Base-by-base conservation (phyloP, 2,797 vertebrate genomes). In the Anguilla marmorata region DNA sequence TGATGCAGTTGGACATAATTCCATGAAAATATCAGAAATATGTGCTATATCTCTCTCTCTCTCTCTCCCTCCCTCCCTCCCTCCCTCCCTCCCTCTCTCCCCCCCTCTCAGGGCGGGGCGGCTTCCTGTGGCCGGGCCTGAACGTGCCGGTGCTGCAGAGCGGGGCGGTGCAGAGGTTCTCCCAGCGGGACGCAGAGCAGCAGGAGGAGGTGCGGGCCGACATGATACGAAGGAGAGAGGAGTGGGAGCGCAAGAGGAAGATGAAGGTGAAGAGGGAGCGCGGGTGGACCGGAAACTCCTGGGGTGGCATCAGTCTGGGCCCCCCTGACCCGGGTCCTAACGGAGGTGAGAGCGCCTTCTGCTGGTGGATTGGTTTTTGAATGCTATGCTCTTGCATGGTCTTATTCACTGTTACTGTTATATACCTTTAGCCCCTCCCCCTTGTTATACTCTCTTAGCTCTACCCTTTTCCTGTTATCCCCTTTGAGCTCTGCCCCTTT, bases 51-150 rank as follows among this genome's bases (percentile, higher is more conserved):
- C 12, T 86, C 41, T 37, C 24, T 63, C 21, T 0, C 58, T 63
- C 19, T 63, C 58, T 63, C 45, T 14, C 5, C 0, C 19, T 54
- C 30, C 54, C 0, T 74, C 6, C 33, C 2, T 58, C 0, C 27
- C n/a, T 7, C 76, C 45, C 33, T 80, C 79, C 1, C 37, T 48
- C 12, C 21, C 66, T 80, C 19, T 45, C n/a, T 74, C 6, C 16
- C 27, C 33, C 21, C 58, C 14, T 37, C 58, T 1, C 91, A 99
- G 98, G 98, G 86, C 96, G 90, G 7, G 96, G 91, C 33, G 98
- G 98, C 52, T 97, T 96, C 89, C 95, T 99, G 60, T 99, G 98
- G 98, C 98, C 98, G 4, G 98, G 98, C 30, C 95, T 99, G 41
- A 99, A 99, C 85, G 3, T 89, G 30, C 96, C 97, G 0, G 21